Evolutionary conservation across 2,797 vertebrate genomes (phyloP).

Genomic region (Linurgus olivaceus): DNA sequence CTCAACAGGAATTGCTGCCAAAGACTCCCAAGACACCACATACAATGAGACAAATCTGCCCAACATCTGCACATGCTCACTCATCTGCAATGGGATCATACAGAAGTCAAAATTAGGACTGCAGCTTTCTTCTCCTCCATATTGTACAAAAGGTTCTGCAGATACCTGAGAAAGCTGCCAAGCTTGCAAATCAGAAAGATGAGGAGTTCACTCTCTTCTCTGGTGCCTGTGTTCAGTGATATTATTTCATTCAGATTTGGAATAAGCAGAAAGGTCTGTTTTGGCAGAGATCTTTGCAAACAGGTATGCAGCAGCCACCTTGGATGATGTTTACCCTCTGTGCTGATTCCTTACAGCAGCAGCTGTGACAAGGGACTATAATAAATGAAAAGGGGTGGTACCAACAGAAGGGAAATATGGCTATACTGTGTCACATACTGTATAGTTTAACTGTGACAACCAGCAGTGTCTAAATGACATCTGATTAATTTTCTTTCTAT

Average conservation of each 20-base stretch:
- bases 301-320: not conserved
- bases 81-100: not conserved
- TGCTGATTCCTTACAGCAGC: not conserved
- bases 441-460: not conserved
- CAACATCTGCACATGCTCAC: not conserved
- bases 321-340: not conserved
- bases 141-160: not conserved
- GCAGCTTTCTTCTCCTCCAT: not conserved
- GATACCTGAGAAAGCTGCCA: not conserved
- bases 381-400: not conserved
- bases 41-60: not conserved
- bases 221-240: not conserved
- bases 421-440: not conserved
- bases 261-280: not conserved
- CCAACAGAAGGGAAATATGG: not conserved
- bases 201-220: not conserved
- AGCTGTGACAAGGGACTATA: too few species aligned
- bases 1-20: not conserved
- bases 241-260: not conserved
- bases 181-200: not conserved
- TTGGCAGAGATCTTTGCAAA: not conserved
- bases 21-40: not conserved
- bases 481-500: not conserved
- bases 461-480: not conserved
- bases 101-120: not conserved